Conservation (phyloP, 2,888 invertebrate species). For the Agonopterix arenella region DNA sequence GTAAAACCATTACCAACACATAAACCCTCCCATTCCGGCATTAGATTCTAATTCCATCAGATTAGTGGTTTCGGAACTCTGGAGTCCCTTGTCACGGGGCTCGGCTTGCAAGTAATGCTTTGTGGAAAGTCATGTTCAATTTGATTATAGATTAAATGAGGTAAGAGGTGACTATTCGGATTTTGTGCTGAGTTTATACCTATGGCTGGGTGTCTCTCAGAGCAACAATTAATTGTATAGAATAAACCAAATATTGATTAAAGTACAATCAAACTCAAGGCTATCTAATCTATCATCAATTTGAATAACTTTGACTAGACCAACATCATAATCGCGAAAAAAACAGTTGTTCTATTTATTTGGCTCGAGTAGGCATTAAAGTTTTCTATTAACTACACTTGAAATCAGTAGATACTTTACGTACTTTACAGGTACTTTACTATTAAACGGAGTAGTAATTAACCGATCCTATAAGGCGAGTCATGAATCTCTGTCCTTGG, state of each 20-base stretch:
- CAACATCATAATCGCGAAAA: too few relatives aligned
- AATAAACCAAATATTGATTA: background rate
- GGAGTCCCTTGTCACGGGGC: background rate
- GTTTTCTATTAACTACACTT: too few relatives aligned
- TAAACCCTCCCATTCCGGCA: background rate
- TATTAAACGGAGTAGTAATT: too few relatives aligned
- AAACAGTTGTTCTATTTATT: too few relatives aligned
- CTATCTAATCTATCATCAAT: too few relatives aligned
- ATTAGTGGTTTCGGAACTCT: conserved; percentile 2
- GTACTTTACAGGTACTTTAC: too few relatives aligned
- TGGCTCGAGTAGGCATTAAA: too few relatives aligned
- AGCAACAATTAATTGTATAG: background rate
- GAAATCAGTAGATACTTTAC: too few relatives aligned
- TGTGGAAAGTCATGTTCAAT: conserved; percentile 11
- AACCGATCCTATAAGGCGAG: too few relatives aligned
- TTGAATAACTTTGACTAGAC: too few relatives aligned
- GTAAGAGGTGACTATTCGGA: background rate
- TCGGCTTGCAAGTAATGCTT: conserved; percentile 3
- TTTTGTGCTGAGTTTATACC: background rate
- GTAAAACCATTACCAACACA: background rate
- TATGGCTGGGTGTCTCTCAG: background rate
- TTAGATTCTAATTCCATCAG: conserved; percentile 3
- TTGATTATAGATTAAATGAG: conserved; percentile 8
- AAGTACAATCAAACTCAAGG: background rate
- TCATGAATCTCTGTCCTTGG: too few relatives aligned